phyloP scores from a whole-genome alignment of 2,797 vertebrate species.

The Bothrops alternatus region DNA sequence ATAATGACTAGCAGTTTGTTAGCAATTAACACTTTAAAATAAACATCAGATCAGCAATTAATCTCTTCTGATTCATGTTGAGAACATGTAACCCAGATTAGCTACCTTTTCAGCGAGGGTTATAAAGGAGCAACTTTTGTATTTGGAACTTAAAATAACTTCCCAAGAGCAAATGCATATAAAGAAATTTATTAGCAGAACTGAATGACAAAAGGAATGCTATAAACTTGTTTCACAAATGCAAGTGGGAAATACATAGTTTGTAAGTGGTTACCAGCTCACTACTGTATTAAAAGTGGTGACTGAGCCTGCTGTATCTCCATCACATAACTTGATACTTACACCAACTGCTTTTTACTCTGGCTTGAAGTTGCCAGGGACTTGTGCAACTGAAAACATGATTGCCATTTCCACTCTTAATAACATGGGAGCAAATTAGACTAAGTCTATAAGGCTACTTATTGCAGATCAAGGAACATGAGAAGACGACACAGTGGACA shows the following conservation, averaged over 20 bases:
- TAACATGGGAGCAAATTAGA: not conserved
- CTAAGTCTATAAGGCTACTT: not conserved
- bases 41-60: not conserved
- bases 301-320: too few relatives aligned
- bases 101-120: slow-evolving; percentile 69
- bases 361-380: not conserved
- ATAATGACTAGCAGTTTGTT: slow-evolving; percentile 77
- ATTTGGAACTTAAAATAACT: slow-evolving; percentile 22
- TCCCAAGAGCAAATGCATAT: slow-evolving; percentile 3
- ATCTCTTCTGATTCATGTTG: slow-evolving; percentile 60
- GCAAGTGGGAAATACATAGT: not conserved
- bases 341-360: not conserved
- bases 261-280: not conserved
- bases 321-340: not conserved
- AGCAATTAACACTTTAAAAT: slow-evolving; percentile 60
- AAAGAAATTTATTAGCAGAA: slow-evolving; percentile 18
- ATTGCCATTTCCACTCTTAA: not conserved
- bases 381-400: not conserved
- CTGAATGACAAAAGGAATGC: slow-evolving; percentile 41
- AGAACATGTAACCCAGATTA: slow-evolving; percentile 79
- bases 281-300: not conserved
- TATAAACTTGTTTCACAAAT: not conserved
- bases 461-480: not conserved
- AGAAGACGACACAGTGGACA: not conserved
- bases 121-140: slow-evolving; percentile 60